Evolutionary conservation across 2,888 invertebrate genomes (phyloP), one percentile per base, ranked within the genome.

Genomic region (Sminthurides aquaticus): DNA sequence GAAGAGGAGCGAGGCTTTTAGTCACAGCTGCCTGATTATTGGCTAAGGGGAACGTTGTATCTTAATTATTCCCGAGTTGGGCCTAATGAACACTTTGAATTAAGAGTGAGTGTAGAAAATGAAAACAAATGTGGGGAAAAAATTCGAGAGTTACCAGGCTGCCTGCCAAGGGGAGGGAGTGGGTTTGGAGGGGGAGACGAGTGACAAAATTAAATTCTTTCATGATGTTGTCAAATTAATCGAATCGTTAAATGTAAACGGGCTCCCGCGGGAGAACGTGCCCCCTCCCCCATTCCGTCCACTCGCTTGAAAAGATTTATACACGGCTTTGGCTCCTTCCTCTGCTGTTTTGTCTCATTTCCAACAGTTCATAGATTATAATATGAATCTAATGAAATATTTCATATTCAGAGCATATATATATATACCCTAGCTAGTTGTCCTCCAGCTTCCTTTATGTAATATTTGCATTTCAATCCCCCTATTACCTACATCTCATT

Each of bases 191-290:
- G 52, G 43, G 8, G 52, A 52, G 18, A 5, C 5, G 52, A 20
- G 52, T 52, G 52, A 20, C 20, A 20, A 52, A 52, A 52, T 52
- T 52, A 52, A 52, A 52, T 52, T 52, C 52, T 52, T 52, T 52
- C 52, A 52, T 52, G 52, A 52, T 52, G 52, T 52, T 52, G 52
- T 52, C 52, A 52, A 52, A 52, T 52, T 52, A 52, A 52, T 52
- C 52, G 52, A 52, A 52, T 52, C 52, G 52, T 20, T 52, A 52
- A 52, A 52, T 52, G 52, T 52, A 20, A 8, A 18, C 20, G 43
- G 43, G 43, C 52, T 15, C 52, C 8, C 8, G 22, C 20, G 18
- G 20, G 15, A 8, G 52, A 52, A 15, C 11, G 20, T 5, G 52
- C 22, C 20, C 22, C 20, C 11, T 52, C 20, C 22, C 43, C 43